Base-by-base conservation (phyloP, 2,113 vertebrate species). In the Triplophysa rosa region DNA sequence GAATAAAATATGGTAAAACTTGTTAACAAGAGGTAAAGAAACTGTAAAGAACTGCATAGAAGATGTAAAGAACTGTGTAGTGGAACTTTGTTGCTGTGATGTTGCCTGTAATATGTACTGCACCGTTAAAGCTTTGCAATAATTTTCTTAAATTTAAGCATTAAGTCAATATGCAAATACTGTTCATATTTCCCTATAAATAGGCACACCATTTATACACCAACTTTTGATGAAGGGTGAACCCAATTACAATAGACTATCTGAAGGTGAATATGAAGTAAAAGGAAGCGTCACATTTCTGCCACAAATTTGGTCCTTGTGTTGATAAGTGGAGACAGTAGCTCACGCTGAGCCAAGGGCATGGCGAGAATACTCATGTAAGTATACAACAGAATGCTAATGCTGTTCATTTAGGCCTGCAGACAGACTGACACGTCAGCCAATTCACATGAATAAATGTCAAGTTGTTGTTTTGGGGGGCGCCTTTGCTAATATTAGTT, bases 361-460 rank as follows among this genome's bases (percentile, higher is more conserved):
- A 82, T 59, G 74, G 72, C 54, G 68, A 9, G 40, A 26, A 58
- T 58, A 67, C 83, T 64, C 52, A n/a, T 11, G 5, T 64, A 78
- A 59, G 73, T 67, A 52, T 52, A 78, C 70, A 61, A 45, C 59
- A 29, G 75, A 81, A 89, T 86, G 65, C 79, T 84, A 87, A 87
- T 88, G 77, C 62, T 56, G 78, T 63, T 77, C 37, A 62, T 77
- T 86, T 59, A 73, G 37, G 52, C 80, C 76, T 73, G 77, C 59
- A 81, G 62, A 65, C 54, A 23, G 17, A 58, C 52, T 24, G 78
- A 82, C 75, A 64, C 71, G 59, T 85, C 45, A 54, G 47, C 82
- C 83, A 54, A 86, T 87, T 85, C 84, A 78, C 14, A 86, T 64
- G 59, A 73, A 80, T 67, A 88, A 89, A 89, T 89, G 88, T 89